Conservation (phyloP, 2,113 vertebrate genomes). For the Myotis brandtii region DNA sequence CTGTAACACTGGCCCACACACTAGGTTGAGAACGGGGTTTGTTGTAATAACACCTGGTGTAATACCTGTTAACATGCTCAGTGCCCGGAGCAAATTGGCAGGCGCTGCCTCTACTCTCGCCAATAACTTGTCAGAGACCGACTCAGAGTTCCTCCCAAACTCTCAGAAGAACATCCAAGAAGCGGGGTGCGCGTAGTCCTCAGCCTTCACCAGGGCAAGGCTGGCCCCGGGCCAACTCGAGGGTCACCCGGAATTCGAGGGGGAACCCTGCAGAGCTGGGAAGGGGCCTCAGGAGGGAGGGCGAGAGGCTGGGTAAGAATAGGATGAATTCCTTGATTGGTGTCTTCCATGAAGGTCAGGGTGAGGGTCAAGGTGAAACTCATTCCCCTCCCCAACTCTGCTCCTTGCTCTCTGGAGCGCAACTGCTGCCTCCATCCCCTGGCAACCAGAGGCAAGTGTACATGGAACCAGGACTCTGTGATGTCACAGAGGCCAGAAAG, state of each 20-base stretch:
- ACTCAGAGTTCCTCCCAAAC: constrained; percentile 67
- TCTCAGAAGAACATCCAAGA: constrained; percentile 67
- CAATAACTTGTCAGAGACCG: constrained; percentile 74
- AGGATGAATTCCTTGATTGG: constrained; percentile 31
- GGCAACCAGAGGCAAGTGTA: not conserved
- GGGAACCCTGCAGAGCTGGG: not conserved
- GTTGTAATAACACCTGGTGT: constrained; percentile 66
- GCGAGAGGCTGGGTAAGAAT: constrained; percentile 12
- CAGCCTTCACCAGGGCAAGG: not conserved
- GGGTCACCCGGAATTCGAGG: constrained; percentile 45
- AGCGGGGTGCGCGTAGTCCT: constrained; percentile 39
- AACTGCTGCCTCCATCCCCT: accelerated
- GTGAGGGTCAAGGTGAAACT: constrained; percentile 23
- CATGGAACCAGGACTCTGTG: not conserved
- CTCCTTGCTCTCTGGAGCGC: constrained; percentile 6
- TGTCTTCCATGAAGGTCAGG: not conserved
- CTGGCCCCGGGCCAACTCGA: constrained; percentile 57
- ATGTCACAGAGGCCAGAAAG: not conserved
- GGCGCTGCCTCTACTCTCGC: constrained; percentile 55
- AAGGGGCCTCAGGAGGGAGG: constrained; percentile 12
- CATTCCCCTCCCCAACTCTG: not conserved
- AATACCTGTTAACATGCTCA: constrained; percentile 61
- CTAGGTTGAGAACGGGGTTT: constrained; percentile 50
- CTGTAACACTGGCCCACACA: not conserved
- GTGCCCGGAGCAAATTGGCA: constrained; percentile 66